Conservation (phyloP, 2,797 vertebrate species). For the Limnodromus scolopaceus region DNA sequence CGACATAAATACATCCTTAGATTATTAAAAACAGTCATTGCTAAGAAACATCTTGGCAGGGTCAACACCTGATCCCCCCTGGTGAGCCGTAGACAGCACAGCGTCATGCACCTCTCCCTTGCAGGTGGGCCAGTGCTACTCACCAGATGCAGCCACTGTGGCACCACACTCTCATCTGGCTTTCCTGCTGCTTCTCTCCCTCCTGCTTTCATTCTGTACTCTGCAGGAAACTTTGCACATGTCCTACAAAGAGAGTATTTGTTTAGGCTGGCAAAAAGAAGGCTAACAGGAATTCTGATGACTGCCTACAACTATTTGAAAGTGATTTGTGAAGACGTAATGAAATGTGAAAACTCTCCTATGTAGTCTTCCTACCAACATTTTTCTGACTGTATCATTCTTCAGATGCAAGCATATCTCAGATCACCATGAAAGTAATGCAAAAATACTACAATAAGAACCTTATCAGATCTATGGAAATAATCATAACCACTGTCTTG, state of each 20-base stretch:
- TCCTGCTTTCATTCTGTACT: background rate
- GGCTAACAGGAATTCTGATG: background rate
- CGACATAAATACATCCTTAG: background rate
- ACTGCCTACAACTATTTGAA: background rate
- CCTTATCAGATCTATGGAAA: background rate
- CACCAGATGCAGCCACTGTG: background rate
- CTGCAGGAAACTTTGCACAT: background rate
- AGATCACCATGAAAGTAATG: background rate
- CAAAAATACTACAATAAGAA: background rate
- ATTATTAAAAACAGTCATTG: background rate
- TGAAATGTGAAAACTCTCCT: background rate
- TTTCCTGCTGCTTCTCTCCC: background rate
- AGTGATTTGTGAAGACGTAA: background rate
- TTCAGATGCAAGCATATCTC: background rate
- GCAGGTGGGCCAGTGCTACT: background rate
- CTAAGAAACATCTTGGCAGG: background rate
- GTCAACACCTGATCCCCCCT: background rate
- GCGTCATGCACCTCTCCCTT: background rate
- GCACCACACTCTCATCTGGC: background rate
- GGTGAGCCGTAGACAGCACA: background rate
- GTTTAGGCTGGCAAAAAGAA: background rate
- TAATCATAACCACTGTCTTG: background rate
- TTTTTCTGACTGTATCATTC: background rate
- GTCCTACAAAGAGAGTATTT: background rate
- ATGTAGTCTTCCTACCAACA: background rate